Percentiles rank a stretch among this genome's conserved stretches.
Conservation (phyloP, 1,140 invertebrate genomes). For the Zophobas morio region DNA sequence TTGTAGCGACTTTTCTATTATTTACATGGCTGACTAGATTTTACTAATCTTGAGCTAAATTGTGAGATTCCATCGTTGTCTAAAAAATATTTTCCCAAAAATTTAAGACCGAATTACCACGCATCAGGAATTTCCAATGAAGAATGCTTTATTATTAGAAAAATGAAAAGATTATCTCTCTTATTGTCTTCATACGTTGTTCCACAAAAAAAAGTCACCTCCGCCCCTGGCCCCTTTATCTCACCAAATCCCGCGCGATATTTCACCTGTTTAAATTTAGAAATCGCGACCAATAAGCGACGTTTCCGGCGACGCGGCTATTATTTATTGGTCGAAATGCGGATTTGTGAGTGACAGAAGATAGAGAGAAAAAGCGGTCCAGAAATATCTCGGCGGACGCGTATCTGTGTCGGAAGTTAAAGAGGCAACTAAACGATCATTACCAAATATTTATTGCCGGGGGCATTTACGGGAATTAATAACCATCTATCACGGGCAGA, state of each 20-base stretch:
- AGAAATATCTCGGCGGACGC: slow-evolving; percentile 63
- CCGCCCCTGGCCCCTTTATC: neutral
- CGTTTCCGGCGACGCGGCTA: slow-evolving; percentile 60
- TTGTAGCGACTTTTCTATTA: too few species aligned
- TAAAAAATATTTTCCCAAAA: too few species aligned
- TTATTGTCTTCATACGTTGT: too few species aligned
- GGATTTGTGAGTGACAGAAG: slow-evolving; percentile 57
- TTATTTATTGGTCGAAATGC: slow-evolving; percentile 63
- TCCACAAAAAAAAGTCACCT: too few species aligned
- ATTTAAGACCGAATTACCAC: too few species aligned
- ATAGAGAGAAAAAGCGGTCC: slow-evolving; percentile 58
- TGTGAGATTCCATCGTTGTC: too few species aligned
- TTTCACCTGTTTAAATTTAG: slow-evolving; percentile 63
- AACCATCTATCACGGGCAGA: slow-evolving; percentile 64
- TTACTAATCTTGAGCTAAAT: too few species aligned
- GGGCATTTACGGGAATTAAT: slow-evolving; percentile 64
- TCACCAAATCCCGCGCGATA: slow-evolving; percentile 51
- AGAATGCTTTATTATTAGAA: too few species aligned
- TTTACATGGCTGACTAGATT: too few species aligned
- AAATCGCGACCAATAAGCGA: slow-evolving; percentile 60
- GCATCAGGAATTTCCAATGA: too few species aligned
- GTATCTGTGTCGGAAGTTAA: slow-evolving; percentile 65
- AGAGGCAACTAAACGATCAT: slow-evolving; percentile 66
- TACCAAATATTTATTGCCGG: slow-evolving; percentile 65
- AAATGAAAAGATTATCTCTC: too few species aligned